Evolutionary conservation across 1,140 invertebrate genomes (phyloP), one percentile per base, ranked within the genome.

Genomic region (Magallana gigas): DNA sequence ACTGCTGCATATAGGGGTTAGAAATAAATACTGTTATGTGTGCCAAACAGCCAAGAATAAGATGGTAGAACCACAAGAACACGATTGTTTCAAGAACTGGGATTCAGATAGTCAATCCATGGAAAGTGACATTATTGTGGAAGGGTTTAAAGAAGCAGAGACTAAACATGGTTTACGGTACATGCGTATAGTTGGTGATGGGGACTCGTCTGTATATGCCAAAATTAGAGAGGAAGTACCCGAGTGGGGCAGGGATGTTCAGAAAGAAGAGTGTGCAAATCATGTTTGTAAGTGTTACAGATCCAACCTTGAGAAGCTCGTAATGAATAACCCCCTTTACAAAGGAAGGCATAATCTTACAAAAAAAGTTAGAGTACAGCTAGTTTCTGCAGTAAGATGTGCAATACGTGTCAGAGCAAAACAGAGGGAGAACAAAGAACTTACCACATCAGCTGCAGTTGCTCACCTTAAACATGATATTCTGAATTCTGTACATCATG

Each of bases 91-190:
- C 23, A 90, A 88, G 48, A 95, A 94, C 88, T 95, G 92, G 89
- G 87, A 88, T 57, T 88, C 89, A 3, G 89, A 88, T 58, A 94
- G 95, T 1, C 93, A 93, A 0, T 88, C 89, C 9, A 96, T 95
- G 95, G 95, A 95, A 90, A 84, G 92, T 16, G 92, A 95, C 68
- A 93, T 93, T 14, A 92, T 95, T 64, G 84, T 93, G 94, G 93
- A 36, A 36, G 36, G 36, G 57, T 95, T 96, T 89, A 88, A 90
- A 59, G 12, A 84, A 16, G 94, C 94, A 82, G 71, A 94, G 7
- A 87, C 92, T 82, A 92, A 91, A 88, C 90, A 95, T 91, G 91
- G 92, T 4, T 11, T 95, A 5, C 93, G 94, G 60, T 95, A 95
- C 87, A 90, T 87, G 68, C 85, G 84, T 16, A 57, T 95, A 0